Percentiles rank a stretch among this genome's conserved stretches.
Evolutionary conservation across 2,888 invertebrate species (phyloP).

Genomic region (Ophonus ardosiacus): DNA sequence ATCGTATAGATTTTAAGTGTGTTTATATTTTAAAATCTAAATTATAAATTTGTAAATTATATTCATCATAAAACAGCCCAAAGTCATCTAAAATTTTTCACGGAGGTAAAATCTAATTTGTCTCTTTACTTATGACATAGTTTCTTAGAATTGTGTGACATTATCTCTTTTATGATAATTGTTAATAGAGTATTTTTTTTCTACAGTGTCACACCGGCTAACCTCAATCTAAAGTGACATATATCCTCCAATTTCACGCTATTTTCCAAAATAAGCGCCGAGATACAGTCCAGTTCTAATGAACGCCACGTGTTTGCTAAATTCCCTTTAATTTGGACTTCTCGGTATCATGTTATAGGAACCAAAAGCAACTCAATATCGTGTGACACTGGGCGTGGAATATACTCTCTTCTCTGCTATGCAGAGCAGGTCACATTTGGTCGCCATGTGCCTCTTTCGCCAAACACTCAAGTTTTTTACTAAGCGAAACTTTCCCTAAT

Average conservation of each 20-base stretch:
- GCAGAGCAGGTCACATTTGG: conserved; percentile 35
- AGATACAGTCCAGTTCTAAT: conserved; percentile 7
- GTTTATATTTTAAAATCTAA: no score
- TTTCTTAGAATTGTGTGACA: no score
- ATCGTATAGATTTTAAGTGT: no score
- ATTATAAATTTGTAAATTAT: no score
- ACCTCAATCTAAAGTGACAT: neutral
- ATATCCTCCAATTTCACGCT: conserved; percentile 17
- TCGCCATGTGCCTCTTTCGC: conserved; percentile 15
- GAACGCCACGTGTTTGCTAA: conserved; percentile 29
- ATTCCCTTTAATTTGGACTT: conserved; percentile 13
- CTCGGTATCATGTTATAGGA: neutral
- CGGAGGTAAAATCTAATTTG: no score
- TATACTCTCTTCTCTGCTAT: neutral
- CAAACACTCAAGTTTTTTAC: conserved; percentile 37
- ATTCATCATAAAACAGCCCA: no score
- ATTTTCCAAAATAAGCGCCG: neutral
- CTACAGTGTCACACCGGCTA: neutral
- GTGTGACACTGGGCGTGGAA: neutral
- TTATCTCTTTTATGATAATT: no score
- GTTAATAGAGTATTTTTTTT: no score
- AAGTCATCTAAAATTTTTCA: no score
- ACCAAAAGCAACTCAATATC: neutral
- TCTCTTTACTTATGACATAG: no score
- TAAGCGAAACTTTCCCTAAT: conserved; percentile 57